These are phyloP conservation scores for Poeciliopsis presidionis DNA, from an alignment of 2,797 vertebrate species.

Conservation along the genomic window DNA sequence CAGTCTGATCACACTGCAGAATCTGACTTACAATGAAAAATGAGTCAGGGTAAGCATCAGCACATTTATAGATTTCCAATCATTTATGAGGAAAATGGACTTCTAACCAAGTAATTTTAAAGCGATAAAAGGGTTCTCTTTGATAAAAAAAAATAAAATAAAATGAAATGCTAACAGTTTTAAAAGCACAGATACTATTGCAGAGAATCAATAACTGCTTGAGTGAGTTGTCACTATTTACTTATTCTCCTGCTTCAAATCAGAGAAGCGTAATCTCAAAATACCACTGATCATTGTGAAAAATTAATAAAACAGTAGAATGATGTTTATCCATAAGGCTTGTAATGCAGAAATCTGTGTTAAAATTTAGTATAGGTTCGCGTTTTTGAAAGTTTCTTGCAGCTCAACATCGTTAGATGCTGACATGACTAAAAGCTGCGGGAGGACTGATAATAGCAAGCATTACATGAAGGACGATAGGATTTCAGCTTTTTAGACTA, in stretches of 20 bases:
- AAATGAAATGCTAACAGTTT: not conserved
- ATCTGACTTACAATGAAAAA: not conserved
- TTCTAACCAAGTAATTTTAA: not conserved
- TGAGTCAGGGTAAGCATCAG: not conserved
- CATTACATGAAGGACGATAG: slow-evolving; percentile 38
- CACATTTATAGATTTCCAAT: not conserved
- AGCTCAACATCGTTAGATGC: slow-evolving; percentile 17
- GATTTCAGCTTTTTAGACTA: slow-evolving; percentile 59
- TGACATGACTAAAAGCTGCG: slow-evolving; percentile 17
- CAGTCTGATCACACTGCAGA: not conserved
- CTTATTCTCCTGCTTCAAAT: not conserved
- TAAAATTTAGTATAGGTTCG: slow-evolving; percentile 36
- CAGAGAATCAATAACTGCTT: not conserved
- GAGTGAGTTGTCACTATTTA: not conserved
- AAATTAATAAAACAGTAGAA: slow-evolving; percentile 36
- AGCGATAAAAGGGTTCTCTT: not conserved
- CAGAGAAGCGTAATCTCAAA: not conserved
- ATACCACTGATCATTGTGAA: slow-evolving; percentile 22
- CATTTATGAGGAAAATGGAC: not conserved
- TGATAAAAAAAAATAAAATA: not conserved
- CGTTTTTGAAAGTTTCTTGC: slow-evolving; percentile 36
- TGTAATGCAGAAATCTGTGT: slow-evolving; percentile 33
- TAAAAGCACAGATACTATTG: not conserved
- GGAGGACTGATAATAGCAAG: slow-evolving; percentile 20
- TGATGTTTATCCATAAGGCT: slow-evolving; percentile 44